A percentile compares a stretch with the other conserved stretches of the same genome.
Conservation (phyloP, 2,888 invertebrate species). For the Augochlorella aurata region DNA sequence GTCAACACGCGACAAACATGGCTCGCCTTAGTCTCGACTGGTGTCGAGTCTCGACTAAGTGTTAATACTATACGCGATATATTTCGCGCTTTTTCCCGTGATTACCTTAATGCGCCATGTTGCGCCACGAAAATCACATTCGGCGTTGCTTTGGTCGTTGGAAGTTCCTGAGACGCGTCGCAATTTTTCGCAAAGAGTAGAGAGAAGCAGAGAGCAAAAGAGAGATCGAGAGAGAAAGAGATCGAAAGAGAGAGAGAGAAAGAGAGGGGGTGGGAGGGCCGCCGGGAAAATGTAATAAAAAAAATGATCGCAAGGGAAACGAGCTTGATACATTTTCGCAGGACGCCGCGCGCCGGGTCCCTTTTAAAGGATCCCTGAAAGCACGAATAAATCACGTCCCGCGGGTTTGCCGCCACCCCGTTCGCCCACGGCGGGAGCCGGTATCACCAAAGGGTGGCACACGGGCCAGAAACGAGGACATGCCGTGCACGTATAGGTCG, state of each 20-base stretch:
- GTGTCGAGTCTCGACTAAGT: too few species aligned
- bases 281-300: constrained; percentile 23
- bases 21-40: too few species aligned
- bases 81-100: too few species aligned
- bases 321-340: constrained; percentile 42
- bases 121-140: constrained; percentile 14
- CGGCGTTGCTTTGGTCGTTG: constrained; percentile 8
- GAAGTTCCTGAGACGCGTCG: neutral
- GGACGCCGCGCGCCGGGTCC: constrained; percentile 42
- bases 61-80: too few species aligned
- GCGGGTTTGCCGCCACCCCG: constrained; percentile 38
- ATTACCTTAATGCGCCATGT: too few species aligned
- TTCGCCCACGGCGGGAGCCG: constrained; percentile 12
- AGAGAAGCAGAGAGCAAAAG: neutral
- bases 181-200: neutral
- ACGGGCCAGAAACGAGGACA: constrained; percentile 38
- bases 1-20: too few species aligned
- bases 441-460: constrained; percentile 16
- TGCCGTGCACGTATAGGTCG: constrained; percentile 60
- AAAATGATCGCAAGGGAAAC: constrained; percentile 27
- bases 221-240: neutral
- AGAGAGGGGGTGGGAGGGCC: neutral
- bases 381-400: constrained; percentile 71
- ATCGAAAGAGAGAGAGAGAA: too few species aligned
- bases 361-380: constrained; percentile 67